Base-by-base conservation (phyloP, 2,888 invertebrate species). In the Pyrochroa serraticornis region DNA sequence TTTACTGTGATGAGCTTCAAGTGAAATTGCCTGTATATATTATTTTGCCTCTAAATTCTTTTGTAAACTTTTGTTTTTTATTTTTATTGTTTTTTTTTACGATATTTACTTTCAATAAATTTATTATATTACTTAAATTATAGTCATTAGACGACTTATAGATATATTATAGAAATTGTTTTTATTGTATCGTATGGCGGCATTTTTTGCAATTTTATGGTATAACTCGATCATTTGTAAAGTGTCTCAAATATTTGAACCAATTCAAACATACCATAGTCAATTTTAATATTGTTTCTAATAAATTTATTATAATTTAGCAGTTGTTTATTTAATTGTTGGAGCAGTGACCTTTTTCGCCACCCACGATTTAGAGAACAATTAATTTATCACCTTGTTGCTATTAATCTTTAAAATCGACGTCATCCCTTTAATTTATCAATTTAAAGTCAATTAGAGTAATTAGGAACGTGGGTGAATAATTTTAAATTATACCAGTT, bases 1-100 rank as follows among this genome's bases (percentile, higher is more conserved):
- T 76, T 78, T 78, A 77, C 79, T 78, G 79, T 79, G 79, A 79
- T 79, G 77, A 77, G 78, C 77, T 78, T 77, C 74, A 75, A 76
- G 74, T 75, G 72, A 74, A 74, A 76, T 74, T 75, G 75, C 75
- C 75, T 78, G 77, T 79, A 78, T 69, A 78, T 78, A 77, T 75
- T 74, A 69, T 66, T 77, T 75, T 73, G 73, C 72, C 65, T 74
- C 73, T 68, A 72, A 71, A 71, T 73, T 73, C 63, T 70, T 72
- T 71, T 75, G 67, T 75, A 71, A 68, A 72, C 71, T 67, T 58
- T 67, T 64, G 67, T 64, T 68, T 65, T 57, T 70, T 67, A 61
- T 65, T 63, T 60, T 67, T 66, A 51, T 41, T 64, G 56, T 68
- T 70, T 69, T 71, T 62, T 70, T 67, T 50, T 71, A 72, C 70